phyloP scores from a whole-genome alignment of 2,113 vertebrate species.

The Pterophyllum scalare region DNA sequence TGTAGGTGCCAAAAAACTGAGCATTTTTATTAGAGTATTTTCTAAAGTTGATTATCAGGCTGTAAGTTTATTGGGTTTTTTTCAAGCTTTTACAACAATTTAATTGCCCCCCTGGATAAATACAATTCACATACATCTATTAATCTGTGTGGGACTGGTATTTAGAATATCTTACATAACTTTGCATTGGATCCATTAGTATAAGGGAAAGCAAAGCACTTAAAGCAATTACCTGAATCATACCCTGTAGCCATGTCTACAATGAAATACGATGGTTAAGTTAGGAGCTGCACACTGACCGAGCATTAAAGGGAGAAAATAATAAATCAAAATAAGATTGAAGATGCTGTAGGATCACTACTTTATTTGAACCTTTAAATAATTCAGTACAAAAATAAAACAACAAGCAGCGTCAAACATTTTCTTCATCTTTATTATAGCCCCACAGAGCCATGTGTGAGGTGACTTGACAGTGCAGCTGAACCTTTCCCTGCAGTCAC shows the following conservation, averaged over 20 bases:
- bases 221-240: conserved; percentile 59
- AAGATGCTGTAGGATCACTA: conserved; percentile 38
- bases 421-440: conserved; percentile 65
- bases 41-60: neutral
- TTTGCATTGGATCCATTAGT: conserved; percentile 59
- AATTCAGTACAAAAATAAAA: conserved; percentile 67
- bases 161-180: conserved; percentile 29
- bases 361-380: conserved; percentile 64
- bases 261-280: conserved; percentile 11
- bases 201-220: conserved; percentile 32
- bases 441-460: conserved; percentile 12
- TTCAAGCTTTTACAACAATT: neutral
- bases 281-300: conserved; percentile 10
- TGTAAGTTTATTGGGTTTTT: neutral
- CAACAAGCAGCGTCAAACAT: conserved; percentile 43
- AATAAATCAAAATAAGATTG: conserved; percentile 28
- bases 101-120: conserved; percentile 10
- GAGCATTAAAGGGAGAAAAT: conserved; percentile 7
- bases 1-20: neutral
- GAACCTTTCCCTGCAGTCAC: conserved; percentile 7
- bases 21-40: conserved; percentile 1
- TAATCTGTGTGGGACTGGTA: conserved; percentile 16
- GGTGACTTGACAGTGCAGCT: conserved; percentile 6
- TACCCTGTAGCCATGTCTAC: conserved; percentile 31
- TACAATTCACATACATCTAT: conserved; percentile 6